Conservation (phyloP, 1,140 invertebrate species). For the Uloborus diversus region DNA sequence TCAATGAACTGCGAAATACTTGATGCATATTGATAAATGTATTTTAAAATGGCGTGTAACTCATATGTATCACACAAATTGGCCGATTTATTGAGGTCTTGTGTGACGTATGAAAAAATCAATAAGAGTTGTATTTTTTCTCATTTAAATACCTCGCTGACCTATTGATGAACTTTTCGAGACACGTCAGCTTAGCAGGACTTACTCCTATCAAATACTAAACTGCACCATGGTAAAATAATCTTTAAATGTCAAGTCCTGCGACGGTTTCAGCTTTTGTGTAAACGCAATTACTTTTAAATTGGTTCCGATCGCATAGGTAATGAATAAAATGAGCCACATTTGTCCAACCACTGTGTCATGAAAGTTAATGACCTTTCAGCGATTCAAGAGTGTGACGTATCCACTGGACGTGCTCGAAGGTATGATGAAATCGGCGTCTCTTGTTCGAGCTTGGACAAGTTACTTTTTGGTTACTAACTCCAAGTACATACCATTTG, state of each 20-base stretch:
- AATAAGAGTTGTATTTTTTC: too few species aligned
- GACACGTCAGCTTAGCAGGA: neutral
- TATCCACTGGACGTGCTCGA: constrained; percentile 53
- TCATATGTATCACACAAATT: too few species aligned
- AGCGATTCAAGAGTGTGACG: constrained; percentile 44
- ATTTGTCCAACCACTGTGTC: neutral
- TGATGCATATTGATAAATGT: too few species aligned
- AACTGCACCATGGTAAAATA: neutral
- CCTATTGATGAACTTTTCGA: too few species aligned
- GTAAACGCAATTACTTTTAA: neutral
- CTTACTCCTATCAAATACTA: neutral
- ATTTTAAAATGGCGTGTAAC: too few species aligned
- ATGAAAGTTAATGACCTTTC: constrained; percentile 16
- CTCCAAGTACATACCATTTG: constrained; percentile 47
- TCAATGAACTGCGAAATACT: too few species aligned
- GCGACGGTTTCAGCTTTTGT: neutral
- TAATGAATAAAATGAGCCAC: constrained; percentile 14
- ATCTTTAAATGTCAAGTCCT: constrained; percentile 21
- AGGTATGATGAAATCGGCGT: constrained; percentile 21
- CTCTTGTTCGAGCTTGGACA: constrained; percentile 33
- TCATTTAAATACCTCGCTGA: too few species aligned
- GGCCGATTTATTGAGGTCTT: too few species aligned
- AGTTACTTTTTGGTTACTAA: constrained; percentile 22
- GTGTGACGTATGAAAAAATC: too few species aligned
- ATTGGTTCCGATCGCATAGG: constrained; percentile 4